These are phyloP conservation scores for Latrodectus hesperus DNA, from an alignment of 2,888 invertebrate species.

Conservation along the genomic window DNA sequence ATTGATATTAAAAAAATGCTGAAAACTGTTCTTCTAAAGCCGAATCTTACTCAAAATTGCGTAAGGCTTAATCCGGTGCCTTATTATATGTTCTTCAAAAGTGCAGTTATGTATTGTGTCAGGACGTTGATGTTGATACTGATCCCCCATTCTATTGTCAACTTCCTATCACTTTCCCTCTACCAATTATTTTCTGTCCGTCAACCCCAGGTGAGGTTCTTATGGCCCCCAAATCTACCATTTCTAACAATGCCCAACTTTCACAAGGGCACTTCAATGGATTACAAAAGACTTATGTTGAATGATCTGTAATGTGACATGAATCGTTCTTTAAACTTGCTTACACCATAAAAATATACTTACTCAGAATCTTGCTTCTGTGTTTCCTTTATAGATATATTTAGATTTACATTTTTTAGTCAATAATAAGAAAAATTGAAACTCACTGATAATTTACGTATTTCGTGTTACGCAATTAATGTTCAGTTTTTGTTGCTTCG, in stretches of 20 bases:
- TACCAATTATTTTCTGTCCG: not conserved
- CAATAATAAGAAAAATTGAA: no score
- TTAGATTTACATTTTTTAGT: no score
- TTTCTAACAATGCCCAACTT: constrained; percentile 28
- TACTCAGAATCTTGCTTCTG: constrained; percentile 7
- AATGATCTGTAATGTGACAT: constrained; percentile 37
- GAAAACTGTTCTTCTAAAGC: constrained; percentile 53
- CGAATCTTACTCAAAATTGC: constrained; percentile 49
- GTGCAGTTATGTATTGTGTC: constrained; percentile 62
- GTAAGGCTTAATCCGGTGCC: constrained; percentile 57
- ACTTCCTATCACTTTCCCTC: constrained; percentile 26
- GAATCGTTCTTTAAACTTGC: constrained; percentile 26
- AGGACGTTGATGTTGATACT: constrained; percentile 49
- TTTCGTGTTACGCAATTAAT: no score
- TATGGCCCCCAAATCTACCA: constrained; percentile 42
- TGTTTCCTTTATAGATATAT: not conserved
- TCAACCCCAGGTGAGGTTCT: constrained; percentile 3
- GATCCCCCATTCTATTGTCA: constrained; percentile 25
- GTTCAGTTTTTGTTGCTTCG: no score
- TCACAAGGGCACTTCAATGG: constrained; percentile 13
- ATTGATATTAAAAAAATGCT: not conserved
- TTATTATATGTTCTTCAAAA: constrained; percentile 55
- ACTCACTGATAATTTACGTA: no score
- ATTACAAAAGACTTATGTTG: constrained; percentile 47
- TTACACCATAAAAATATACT: constrained; percentile 28